Percentiles rank a stretch among this genome's conserved stretches.
Conservation (phyloP, 2,113 vertebrate species). For the Nannobrachium achirus region DNA sequence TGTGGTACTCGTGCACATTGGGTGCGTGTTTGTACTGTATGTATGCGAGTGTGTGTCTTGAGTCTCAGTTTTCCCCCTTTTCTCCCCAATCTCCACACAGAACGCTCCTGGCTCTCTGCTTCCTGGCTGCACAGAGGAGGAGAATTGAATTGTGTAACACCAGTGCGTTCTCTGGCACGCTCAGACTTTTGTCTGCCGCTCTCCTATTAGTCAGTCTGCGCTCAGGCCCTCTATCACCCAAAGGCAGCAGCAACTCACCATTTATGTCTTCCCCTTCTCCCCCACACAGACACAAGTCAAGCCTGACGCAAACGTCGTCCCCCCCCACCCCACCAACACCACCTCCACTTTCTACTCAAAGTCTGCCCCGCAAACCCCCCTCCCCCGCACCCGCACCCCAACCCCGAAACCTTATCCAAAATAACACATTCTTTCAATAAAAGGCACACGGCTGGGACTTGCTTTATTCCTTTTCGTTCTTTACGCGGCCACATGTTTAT, state of each 20-base stretch:
- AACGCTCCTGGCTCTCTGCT: conserved; percentile 7
- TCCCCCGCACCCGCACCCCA: not conserved
- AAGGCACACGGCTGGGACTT: conserved; percentile 52
- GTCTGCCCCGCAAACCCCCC: conserved; percentile 31
- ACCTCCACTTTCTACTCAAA: conserved; percentile 7
- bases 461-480: conserved; percentile 16
- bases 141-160: conserved; percentile 46
- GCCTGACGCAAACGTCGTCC: conserved; percentile 31
- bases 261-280: conserved; percentile 26
- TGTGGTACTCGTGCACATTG: not conserved
- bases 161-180: conserved; percentile 34
- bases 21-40: not conserved
- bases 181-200: conserved; percentile 36
- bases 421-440: conserved; percentile 73
- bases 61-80: not conserved
- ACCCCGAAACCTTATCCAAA: conserved; percentile 63
- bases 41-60: not conserved
- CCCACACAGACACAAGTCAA: conserved; percentile 23
- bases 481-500: conserved; percentile 43
- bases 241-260: conserved; percentile 32
- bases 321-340: not conserved
- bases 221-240: conserved; percentile 43
- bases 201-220: conserved; percentile 65
- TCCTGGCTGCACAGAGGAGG: conserved; percentile 16
- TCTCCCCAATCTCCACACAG: not conserved